Base-by-base conservation (phyloP, 2,888 invertebrate species). In the Thalpophila matura region DNA sequence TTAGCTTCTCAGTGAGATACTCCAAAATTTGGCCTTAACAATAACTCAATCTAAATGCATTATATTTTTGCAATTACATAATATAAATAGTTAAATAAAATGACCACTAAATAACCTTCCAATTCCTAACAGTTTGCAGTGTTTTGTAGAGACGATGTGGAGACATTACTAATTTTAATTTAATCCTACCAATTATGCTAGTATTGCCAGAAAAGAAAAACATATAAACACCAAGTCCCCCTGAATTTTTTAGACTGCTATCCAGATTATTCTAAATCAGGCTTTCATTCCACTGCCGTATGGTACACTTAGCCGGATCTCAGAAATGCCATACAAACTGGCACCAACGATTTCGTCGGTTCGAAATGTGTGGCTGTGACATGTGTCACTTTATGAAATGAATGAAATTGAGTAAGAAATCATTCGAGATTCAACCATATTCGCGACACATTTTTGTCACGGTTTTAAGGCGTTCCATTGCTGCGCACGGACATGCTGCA, bases 41-140 rank as follows among this genome's bases (percentile, higher is more conserved):
- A 70, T 65, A 80, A 83, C 79, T 77, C 77, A 75, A 79, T 75
- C 81, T 86, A 86, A 84, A 86, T 85, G 84, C 86, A 85, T 74
- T 77, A 60, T 59, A 66, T 66, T 69, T 50, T 60, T 38, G 53
- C 56, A 57, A 69, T 57, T 54, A 45, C 45, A 45, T 57, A 51
- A 66, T 58, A 70, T 78, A 65, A 78, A 79, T 79, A 79, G 60
- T 75, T 79, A 79, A 79, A 78, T 76, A 74, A 77, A 71, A 70
- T 63, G 45, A 65, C 60, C 58, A 73, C 56, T 68, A 79, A n/a
- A 66, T 65, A 65, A 72, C 68, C 24, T 54, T 63, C 71, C 77
- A 67, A 77, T 79, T 67, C 75, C 73, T 70, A 75, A 71, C 58
- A 66, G 45, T 60, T 61, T 49, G 59, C 58, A 62, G 63, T 77